Base-by-base conservation (phyloP, 2,888 invertebrate genomes). In the Belgica antarctica region DNA sequence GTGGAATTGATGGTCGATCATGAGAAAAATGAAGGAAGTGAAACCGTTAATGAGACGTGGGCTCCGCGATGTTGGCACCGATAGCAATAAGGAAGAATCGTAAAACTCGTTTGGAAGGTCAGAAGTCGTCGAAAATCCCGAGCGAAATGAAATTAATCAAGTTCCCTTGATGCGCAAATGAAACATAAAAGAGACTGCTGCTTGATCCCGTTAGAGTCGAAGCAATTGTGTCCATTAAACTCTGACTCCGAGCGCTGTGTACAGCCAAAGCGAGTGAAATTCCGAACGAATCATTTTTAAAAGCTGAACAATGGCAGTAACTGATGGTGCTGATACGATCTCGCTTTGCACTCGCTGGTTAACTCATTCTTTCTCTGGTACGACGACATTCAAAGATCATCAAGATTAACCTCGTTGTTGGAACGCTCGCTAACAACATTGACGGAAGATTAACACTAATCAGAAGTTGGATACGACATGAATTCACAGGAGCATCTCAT, bases 391-490 rank as follows among this genome's bases (percentile, higher is more conserved):
- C 52, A 52, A 52, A 62, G 62, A 62, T 62, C 62, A 25, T 62
- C 62, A 25, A 62, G 62, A 62, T 62, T 62, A 62, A 62, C 62
- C 10, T 52, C 52, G 52, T 8, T 52, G 52, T 52, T 17, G 31
- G 52, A 52, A 52, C 24, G 52, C n/a, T n/a, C 59, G 27, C 62
- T 31, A 62, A 31, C 28, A 62, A 52, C 52, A 19, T 62, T 31
- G 62, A 31, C 28, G 62, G 62, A 62, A 62, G 31, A 62, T 62
- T 62, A 62, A 62, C n/a, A n/a, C n/a, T n/a, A 52, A 31, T 31
- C 34, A 31, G 34, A 31, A 31, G 34, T 31, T 31, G 34, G 52
- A 22, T 25, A 62, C 31, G 62, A 62, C 62, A 62, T 28, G 62
- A 62, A 62, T 62, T 62, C 62, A 28, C 62, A 62, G 31, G 31